Evolutionary conservation across 2,888 invertebrate species (phyloP).

Genomic region (Andrena haemorrhoa): DNA sequence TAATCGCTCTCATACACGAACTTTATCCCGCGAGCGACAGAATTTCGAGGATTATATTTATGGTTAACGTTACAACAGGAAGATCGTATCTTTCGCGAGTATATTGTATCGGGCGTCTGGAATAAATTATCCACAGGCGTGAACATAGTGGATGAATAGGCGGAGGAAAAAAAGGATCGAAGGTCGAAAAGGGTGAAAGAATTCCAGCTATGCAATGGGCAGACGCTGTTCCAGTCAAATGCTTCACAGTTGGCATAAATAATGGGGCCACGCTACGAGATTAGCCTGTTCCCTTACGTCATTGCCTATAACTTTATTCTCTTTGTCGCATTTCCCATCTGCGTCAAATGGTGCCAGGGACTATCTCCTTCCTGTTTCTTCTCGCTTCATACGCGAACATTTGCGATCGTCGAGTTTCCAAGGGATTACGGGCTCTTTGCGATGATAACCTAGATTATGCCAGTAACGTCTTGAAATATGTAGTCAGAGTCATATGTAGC

Average conservation of each 20-base stretch:
- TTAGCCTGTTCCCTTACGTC: slow-evolving; percentile 63
- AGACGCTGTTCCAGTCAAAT: slow-evolving; percentile 44
- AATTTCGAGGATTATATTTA: not conserved
- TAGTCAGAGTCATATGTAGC: not conserved
- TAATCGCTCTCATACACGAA: too few relatives aligned
- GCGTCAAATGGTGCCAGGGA: slow-evolving; percentile 13
- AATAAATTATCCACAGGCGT: slow-evolving; percentile 8
- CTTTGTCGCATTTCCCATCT: slow-evolving; percentile 35
- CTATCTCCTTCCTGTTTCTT: slow-evolving; percentile 36
- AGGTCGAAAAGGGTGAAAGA: slow-evolving; percentile 30
- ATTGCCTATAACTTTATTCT: slow-evolving; percentile 43
- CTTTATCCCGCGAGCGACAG: too few relatives aligned
- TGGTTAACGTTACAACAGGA: slow-evolving; percentile 1
- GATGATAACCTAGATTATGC: slow-evolving; percentile 32
- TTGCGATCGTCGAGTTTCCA: slow-evolving; percentile 2
- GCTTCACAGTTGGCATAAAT: slow-evolving; percentile 51
- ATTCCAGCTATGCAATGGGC: slow-evolving; percentile 29
- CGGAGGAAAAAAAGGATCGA: not conserved
- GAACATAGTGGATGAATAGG: slow-evolving; percentile 25
- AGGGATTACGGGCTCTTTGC: slow-evolving; percentile 9
- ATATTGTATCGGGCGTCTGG: not conserved
- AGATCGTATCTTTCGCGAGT: not conserved
- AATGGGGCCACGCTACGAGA: slow-evolving; percentile 65
- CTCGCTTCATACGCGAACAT: not conserved
- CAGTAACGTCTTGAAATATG: not conserved